A percentile compares a stretch with the other conserved stretches of the same genome.
Conservation (phyloP, 2,113 vertebrate genomes). For the Trinectes maculatus region DNA sequence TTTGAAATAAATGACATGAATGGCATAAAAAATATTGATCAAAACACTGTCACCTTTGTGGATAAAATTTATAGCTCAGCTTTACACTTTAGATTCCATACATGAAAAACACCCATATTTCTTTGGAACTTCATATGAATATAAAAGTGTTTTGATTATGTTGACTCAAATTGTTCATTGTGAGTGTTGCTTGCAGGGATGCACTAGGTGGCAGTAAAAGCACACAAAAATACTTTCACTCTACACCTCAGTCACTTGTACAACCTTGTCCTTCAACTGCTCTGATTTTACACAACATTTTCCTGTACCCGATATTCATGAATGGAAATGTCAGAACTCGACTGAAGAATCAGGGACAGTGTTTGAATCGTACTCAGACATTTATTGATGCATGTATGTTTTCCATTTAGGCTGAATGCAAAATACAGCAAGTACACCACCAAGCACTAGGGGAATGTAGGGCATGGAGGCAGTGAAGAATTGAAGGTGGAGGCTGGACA, state of each 20-base stretch:
- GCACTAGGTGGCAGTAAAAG: conserved; percentile 50
- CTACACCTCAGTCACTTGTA: not conserved
- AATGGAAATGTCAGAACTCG: conserved; percentile 10
- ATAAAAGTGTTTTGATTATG: not conserved
- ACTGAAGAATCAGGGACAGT: conserved; percentile 42
- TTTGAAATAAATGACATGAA: too few relatives aligned
- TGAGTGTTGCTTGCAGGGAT: not conserved
- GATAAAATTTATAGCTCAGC: too few relatives aligned
- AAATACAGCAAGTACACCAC: conserved; percentile 96
- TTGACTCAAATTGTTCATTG: not conserved
- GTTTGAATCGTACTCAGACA: conserved; percentile 78
- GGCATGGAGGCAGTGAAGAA: conserved; percentile 74
- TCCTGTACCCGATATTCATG: conserved; percentile 14
- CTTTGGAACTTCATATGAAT: too few relatives aligned
- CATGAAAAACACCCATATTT: not conserved
- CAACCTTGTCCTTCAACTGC: too few relatives aligned
- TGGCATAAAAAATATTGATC: too few relatives aligned
- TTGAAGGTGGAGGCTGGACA: conserved; percentile 78
- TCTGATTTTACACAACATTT: conserved; percentile 6
- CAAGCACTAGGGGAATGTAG: conserved; percentile 86
- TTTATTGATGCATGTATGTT: conserved; percentile 90
- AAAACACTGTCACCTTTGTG: too few relatives aligned
- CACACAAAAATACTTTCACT: not conserved
- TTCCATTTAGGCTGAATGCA: conserved; percentile 95
- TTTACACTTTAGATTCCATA: too few relatives aligned